Evolutionary conservation across 2,797 vertebrate species (phyloP), one percentile per base, ranked within the genome.

Genomic region (Heliangelus exortis): DNA sequence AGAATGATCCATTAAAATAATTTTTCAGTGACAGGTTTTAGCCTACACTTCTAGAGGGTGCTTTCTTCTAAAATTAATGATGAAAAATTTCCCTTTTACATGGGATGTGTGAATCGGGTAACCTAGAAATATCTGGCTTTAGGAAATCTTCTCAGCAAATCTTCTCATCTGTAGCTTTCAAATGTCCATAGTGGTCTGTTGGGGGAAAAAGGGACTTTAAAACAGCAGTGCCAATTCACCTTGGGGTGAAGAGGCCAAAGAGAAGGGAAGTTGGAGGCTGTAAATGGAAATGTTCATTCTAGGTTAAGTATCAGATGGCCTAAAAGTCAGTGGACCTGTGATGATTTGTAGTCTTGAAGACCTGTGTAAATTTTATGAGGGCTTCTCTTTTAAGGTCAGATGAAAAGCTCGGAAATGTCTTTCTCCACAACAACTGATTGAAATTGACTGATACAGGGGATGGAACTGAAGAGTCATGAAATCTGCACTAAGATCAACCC

Each of bases 41-140:
- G 21, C 41, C 36, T 61, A n/a, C 66, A 7, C 20, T 90, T 83
- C 45, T 55, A 53, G 85, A 75, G 48, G 65, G 51, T 61, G 26
- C 31, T 65, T 80, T 57, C 63, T 96, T 95, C 8, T 19, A 8
- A 45, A 94, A 88, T 91, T 95, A 93, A 68, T 71, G 23, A 68
- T 91, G 48, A 79, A 28, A 85, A 76, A 79, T 34, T 88, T 90
- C 47, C 61, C 41, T 78, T 90, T 91, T 82, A 89, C 83, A 75
- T 8, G 29, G 17, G 2, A 74, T 87, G 21, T 63, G 31, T 86
- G 86, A 55, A 45, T 71, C 59, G 48, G 34, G 10, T 77, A 89
- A 43, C 6, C 79, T 73, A 31, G 31, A 74, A 93, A 71, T 84
- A 77, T 45, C 31, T 82, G 57, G 80, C 31, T 55, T 80, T 57